Percentiles rank a stretch among this genome's conserved stretches.
phyloP scores from a whole-genome alignment of 1,140 invertebrate genomes.

The Lerema accius region DNA sequence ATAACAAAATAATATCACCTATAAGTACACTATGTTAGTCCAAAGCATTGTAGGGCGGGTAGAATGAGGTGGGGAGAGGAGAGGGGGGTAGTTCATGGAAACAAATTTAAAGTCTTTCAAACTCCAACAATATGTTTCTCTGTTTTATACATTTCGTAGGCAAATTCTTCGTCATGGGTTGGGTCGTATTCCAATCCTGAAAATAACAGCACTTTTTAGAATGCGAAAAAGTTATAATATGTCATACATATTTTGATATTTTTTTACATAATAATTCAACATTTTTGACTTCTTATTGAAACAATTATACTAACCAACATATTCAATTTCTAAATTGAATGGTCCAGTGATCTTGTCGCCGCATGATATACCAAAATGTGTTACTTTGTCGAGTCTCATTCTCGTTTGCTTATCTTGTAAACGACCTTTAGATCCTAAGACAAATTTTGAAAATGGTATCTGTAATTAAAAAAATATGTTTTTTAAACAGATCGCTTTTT shows the following conservation, averaged over 20 bases:
- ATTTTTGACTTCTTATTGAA: too few relatives aligned
- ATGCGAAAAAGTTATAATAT: too few relatives aligned
- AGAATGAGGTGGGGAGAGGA: too few relatives aligned
- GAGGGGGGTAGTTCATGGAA: too few relatives aligned
- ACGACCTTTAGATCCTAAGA: constrained; percentile 91
- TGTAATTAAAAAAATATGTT: constrained; percentile 71
- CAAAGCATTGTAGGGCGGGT: too few relatives aligned
- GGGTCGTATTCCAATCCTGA: constrained; percentile 89
- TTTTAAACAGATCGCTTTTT: too few relatives aligned
- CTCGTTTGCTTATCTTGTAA: constrained; percentile 91
- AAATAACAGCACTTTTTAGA: too few relatives aligned
- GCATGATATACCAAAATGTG: constrained; percentile 91
- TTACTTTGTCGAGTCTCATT: constrained; percentile 84
- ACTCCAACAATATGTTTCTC: constrained; percentile 85
- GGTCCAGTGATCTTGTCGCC: constrained; percentile 91
- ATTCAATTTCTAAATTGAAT: constrained; percentile 97
- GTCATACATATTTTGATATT: too few relatives aligned
- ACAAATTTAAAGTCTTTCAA: too few relatives aligned
- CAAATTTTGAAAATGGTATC: constrained; percentile 98
- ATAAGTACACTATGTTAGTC: too few relatives aligned
- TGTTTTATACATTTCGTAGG: constrained; percentile 94
- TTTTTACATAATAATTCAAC: too few relatives aligned
- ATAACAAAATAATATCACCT: too few relatives aligned
- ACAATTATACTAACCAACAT: constrained; percentile 85
- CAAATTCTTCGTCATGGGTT: constrained; percentile 90